Conservation (phyloP, 2,113 vertebrate species). For the Trichechus manatus region DNA sequence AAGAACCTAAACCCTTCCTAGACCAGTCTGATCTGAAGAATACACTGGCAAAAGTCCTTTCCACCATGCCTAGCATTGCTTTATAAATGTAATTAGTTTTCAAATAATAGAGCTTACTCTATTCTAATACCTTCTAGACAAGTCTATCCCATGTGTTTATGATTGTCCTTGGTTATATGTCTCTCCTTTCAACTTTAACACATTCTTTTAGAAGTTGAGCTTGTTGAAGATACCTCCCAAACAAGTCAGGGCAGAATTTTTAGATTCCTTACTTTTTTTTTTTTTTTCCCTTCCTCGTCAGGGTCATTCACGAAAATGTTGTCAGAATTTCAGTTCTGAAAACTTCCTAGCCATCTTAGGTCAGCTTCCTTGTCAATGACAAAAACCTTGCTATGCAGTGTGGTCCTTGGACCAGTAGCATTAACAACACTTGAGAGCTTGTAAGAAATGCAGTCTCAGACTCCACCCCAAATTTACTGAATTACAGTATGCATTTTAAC, state of each 20-base stretch:
- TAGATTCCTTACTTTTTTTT: background rate
- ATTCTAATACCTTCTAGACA: background rate
- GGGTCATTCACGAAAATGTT: background rate
- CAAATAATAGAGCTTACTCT: background rate
- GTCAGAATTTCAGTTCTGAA: conserved; percentile 53
- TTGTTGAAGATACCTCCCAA: background rate
- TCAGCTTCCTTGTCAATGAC: background rate
- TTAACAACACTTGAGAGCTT: background rate
- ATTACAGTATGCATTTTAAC: background rate
- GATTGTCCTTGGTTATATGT: background rate
- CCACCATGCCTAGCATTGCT: background rate
- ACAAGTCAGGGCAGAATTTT: background rate
- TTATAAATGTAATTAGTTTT: conserved; percentile 11
- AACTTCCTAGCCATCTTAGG: background rate
- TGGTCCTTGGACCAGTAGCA: background rate
- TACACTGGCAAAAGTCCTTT: background rate
- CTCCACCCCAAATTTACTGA: background rate
- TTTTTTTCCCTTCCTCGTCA: background rate
- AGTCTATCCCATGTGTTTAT: background rate
- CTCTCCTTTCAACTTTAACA: background rate
- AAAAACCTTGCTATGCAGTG: background rate
- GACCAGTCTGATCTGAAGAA: background rate
- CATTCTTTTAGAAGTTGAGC: background rate
- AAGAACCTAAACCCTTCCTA: background rate
- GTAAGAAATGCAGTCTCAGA: background rate